Percentiles rank a stretch among this genome's conserved stretches.
Conservation (phyloP, 92 coral and sea anemone species). For the Heliopora coerulea region DNA sequence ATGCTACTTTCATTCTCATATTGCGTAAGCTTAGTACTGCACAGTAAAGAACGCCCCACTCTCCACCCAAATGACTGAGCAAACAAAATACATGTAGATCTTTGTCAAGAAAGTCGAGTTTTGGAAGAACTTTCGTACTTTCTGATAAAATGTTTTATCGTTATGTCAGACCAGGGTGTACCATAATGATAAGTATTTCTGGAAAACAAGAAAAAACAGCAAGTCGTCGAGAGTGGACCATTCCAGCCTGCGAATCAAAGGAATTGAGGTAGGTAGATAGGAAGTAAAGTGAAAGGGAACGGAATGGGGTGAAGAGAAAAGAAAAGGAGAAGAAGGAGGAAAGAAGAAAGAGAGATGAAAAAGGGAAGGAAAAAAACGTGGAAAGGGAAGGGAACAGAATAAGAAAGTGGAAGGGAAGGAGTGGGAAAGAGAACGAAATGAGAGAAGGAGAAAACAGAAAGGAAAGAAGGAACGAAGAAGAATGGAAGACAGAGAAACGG, state of each 20-base stretch:
- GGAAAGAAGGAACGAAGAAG: not conserved
- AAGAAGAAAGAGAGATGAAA: not conserved
- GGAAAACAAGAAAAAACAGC: conserved; percentile 89
- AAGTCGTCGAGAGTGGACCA: conserved; percentile 90
- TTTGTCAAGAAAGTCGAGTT: no score
- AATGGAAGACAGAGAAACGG: not conserved
- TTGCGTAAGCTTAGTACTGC: no score
- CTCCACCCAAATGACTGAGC: no score
- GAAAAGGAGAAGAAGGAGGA: conserved; percentile 12
- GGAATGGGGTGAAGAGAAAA: not conserved
- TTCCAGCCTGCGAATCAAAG: conserved; percentile 78
- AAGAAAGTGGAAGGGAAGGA: not conserved
- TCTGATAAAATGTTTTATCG: not conserved
- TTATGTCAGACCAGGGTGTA: conserved; percentile 60
- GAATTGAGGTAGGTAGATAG: conserved; percentile 65
- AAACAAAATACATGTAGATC: no score
- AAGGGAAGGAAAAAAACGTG: not conserved
- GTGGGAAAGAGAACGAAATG: not conserved
- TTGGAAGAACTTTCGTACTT: no score
- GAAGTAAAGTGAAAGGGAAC: not conserved
- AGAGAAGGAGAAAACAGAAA: conserved; percentile 12
- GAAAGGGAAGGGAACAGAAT: not conserved
- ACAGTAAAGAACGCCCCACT: no score
- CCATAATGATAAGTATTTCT: conserved; percentile 86
- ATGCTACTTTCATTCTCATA: no score